Base-by-base conservation (phyloP, 2,888 invertebrate genomes). In the Apodemia hepburni region DNA sequence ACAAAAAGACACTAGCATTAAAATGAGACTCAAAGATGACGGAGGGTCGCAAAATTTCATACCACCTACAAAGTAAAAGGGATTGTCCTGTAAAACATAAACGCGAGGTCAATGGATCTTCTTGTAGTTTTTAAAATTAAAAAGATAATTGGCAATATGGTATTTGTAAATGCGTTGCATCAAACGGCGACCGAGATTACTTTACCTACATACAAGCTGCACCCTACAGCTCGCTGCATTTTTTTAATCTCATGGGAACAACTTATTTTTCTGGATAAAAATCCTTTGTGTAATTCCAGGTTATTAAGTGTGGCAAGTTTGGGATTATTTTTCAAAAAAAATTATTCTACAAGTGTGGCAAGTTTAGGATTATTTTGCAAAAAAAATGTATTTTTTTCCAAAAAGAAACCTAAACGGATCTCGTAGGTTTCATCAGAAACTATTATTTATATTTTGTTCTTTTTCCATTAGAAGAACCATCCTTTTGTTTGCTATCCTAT, bases 1-100 rank as follows among this genome's bases (percentile, higher is more conserved):
- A 22, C 54, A 54, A 54, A 54, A 54, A 27, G 22, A 54, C 15
- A 54, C 12, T 27, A 54, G 15, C 15, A 54, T 54, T 54, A 22
- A 54, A 54, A 54, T 54, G 54, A 54, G 27, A 54, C 18, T 15
- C 22, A 7, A 27, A 5, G 11, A 22, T 12, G 54, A 22, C 27
- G 27, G 27, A 27, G 22, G 18, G 15, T 27, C 54, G 15, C 15
- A 22, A 54, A 22, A 54, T 27, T 27, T 54, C 27, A 6, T 54
- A 54, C 45, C 45, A 45, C 45, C n/a, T 15, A 27, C 18, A 29
- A 54, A 54, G 54, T 54, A 54, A 54, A 54, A 54, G 54, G 54
- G 54, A 29, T 54, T 22, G 54, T 54, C 54, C 54, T 54, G 54
- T 7, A 38, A n/a, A 27, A 54, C 22, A 54, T 54, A 54, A 54